Base-by-base conservation (phyloP, 2,888 invertebrate genomes). In the Melipona beecheii region DNA sequence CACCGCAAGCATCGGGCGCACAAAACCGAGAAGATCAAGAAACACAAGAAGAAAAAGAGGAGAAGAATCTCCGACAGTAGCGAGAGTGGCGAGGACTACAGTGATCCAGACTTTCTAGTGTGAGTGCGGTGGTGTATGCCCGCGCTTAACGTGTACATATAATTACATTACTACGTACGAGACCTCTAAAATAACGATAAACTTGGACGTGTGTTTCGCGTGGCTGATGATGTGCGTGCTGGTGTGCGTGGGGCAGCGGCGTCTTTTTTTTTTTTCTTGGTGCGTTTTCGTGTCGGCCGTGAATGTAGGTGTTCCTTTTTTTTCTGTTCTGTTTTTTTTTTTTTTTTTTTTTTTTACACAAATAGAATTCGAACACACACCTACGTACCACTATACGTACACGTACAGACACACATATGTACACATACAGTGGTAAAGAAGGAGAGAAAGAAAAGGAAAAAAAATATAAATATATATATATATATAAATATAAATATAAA, bases 61-160 rank as follows among this genome's bases (percentile, higher is more conserved):
- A 92, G 94, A 93, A 92, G 94, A 92, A 92, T 94, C 78, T 93
- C 93, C 87, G 94, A 94, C 71, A 94, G 92, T 87, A 94, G 94
- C 83, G 97, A 97, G 86, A 96, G 96, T 94, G 96, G 96, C 89
- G 96, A 96, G 92, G 96, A 96, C 93, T 96, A 94, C 93, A 97
- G 96, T 95, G 97, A 97, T 93, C 95, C 95, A 89, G 95, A 95
- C 90, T 94, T 92, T 90, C 92, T 93, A 85, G 93, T 93, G 92
- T 94, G 92, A 94, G 92, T 91, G 91, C 85, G 78, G 88, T 87
- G 87, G 87, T 83, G 75, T 84, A 70, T 81, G 15, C 31, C 82
- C 74, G 75, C 79, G 81, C 54, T 60, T 65, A 75, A 83, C 75
- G 52, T 89, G 91, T 90, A 90, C 66, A 91, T 89, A 90, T 89